Base-by-base conservation (phyloP, 1,140 invertebrate genomes). In the Hyphantria cunea region DNA sequence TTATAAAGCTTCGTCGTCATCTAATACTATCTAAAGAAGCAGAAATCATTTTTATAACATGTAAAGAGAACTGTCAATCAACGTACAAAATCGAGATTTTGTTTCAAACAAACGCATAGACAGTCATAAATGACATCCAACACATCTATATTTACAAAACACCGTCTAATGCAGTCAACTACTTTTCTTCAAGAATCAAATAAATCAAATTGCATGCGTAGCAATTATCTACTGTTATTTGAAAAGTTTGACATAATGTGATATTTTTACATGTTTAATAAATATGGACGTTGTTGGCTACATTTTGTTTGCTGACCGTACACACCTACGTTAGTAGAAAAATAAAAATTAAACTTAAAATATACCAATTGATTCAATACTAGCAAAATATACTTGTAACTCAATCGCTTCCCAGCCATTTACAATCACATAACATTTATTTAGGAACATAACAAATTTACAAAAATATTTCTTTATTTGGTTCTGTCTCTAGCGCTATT, bases 401-500 rank as follows among this genome's bases (percentile, higher is more conserved):
- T 32, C 68, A 63, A 70, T 53, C 49, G 64, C 63, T 64, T 62
- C 39, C 64, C 68, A 66, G 66, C 66, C 66, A 64, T 63, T 70
- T 66, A 72, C 63, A 74, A 83, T 80, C 76, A 78, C 77, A 80
- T 76, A 81, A 76, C 54, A 77, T 76, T 78, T 74, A 68, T 75
- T 72, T 83, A 86, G 85, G 83, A 88, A 86, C 83, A 80, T 78
- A 86, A 80, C 72, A 66, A 72, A 74, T 72, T 77, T 83, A 84
- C 81, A 87, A 85, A 87, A 86, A 86, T 84, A 86, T 83, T 72
- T 68, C 68, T 74, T 59, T 63, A 76, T 80, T 83, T 86, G 80
- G 77, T 80, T 76, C 74, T 80, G 66, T 79, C 76, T 75, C 64
- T 70, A 72, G 48, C 34, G 42, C 59, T 62, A 62, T 62, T 47